These are phyloP conservation scores for Scolanthus callimorphus DNA, from an alignment of 92 coral and sea anemone species.

Conservation along the genomic window DNA sequence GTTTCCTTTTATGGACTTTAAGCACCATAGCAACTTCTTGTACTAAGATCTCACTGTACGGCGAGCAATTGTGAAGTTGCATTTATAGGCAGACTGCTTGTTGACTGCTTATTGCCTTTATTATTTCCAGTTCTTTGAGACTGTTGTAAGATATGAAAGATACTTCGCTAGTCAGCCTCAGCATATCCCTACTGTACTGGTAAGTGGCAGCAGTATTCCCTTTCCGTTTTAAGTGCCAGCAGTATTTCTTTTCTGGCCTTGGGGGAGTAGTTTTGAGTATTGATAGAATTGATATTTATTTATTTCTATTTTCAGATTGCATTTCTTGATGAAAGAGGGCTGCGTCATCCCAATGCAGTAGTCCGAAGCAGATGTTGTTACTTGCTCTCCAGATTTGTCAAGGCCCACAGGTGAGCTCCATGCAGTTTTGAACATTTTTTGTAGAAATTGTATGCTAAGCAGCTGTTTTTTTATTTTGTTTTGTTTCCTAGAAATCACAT, in stretches of 20 bases:
- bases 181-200: conserved; percentile 87
- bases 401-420: conserved; percentile 81
- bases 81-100: no score
- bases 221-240: neutral
- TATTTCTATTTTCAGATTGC: conserved; percentile 54
- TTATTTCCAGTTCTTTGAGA: conserved; percentile 90
- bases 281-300: neutral
- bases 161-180: conserved; percentile 72
- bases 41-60: no score
- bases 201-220: conserved; percentile 18
- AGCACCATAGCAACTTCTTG: no score
- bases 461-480: neutral
- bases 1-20: no score
- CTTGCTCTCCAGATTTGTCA: conserved; percentile 79
- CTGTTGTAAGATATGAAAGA: conserved; percentile 89
- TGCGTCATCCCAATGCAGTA: conserved; percentile 78
- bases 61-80: no score
- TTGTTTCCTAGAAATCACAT: conserved; percentile 34
- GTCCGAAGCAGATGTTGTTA: conserved; percentile 93
- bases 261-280: neutral
- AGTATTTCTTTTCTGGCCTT: neutral
- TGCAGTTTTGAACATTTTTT: no score
- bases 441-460: no score
- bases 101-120: no score
- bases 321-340: conserved; percentile 90